Base-by-base conservation (phyloP, 2,797 vertebrate species). In the Channa striata region DNA sequence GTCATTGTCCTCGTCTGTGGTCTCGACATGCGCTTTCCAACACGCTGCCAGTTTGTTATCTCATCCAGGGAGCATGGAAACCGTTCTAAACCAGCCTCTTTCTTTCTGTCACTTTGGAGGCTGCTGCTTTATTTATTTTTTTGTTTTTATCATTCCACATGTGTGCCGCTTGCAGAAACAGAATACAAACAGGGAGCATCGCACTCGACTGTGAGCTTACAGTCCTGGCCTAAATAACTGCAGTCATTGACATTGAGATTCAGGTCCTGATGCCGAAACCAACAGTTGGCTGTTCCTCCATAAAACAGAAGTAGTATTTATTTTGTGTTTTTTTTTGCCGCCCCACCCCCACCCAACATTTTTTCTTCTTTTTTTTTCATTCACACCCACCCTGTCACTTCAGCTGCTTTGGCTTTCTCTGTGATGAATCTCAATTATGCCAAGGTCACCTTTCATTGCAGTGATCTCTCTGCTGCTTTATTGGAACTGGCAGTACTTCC, bases 351-450 rank as follows among this genome's bases (percentile, higher is more conserved):
- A 30, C 25, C 25, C 25, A 6, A 30, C 25, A 30, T 6, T 30
- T 30, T 54, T 20, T 39, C 46, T 63, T 56, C 66, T 48, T 36
- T 48, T 36, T 43, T 36, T 25, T 56, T 61, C 72, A 74, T 73
- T 78, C 77, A 25, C 68, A 76, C 81, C 56, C 74, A 74, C 66
- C 64, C 84, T 89, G 84, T 91, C 87, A 85, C 82, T 87, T 89
- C 87, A 77, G 75, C 84, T 52, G 88, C 87, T 88, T 44, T 77
- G 84, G 77, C 87, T 87, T 87, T 91, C 82, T 80, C 89, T 87
- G 91, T 92, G 93, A 95, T 95, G 93, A 95, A 95, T 95, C 92
- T 94, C 93, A 95, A 94, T 95, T 94, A 95, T 91, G 85, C 90
- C 94, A 94, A 95, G 94, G 94, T 95, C 94, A 95, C 94, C 94